Conservation (phyloP, 2,888 invertebrate genomes). For the Latrodectus hesperus region DNA sequence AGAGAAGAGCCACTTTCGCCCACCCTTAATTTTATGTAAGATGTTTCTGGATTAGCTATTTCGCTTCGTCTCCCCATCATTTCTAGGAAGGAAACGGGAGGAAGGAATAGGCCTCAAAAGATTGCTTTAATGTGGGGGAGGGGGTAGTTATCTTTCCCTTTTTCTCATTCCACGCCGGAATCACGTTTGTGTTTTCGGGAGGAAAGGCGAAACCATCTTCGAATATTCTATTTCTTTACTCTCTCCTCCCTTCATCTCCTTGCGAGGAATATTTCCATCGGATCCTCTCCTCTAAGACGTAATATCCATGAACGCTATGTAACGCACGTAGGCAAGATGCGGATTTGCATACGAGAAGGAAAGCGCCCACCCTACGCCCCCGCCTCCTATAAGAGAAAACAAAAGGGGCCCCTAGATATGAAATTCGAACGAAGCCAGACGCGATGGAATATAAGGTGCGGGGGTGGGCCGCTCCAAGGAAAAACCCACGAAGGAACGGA, state of each 20-base stretch:
- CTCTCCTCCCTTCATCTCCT: slow-evolving; percentile 9
- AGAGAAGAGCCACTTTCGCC: slow-evolving; percentile 48
- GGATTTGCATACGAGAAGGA: slow-evolving; percentile 67
- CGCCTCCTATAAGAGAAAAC: slow-evolving; percentile 3
- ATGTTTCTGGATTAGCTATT: slow-evolving; percentile 66
- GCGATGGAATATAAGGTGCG: background rate
- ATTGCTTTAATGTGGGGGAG: slow-evolving; percentile 36
- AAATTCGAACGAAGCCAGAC: slow-evolving; percentile 27
- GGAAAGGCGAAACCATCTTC: slow-evolving; percentile 32
- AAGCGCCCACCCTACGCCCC: background rate
- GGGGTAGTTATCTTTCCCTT: slow-evolving; percentile 5
- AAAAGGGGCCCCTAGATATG: slow-evolving; percentile 45
- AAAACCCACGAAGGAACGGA: too few relatives aligned
- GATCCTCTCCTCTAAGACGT: slow-evolving; percentile 8
- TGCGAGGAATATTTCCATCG: background rate
- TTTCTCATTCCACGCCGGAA: slow-evolving; percentile 27
- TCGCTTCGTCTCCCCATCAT: background rate
- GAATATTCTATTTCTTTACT: slow-evolving; percentile 14
- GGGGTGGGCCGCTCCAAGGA: too few relatives aligned
- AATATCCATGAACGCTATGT: slow-evolving; percentile 68
- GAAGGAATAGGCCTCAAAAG: slow-evolving; percentile 31
- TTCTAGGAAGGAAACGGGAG: background rate
- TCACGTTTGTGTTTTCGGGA: slow-evolving; percentile 50
- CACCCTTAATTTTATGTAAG: slow-evolving; percentile 69
- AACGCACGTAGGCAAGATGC: slow-evolving; percentile 59